Conservation (phyloP, 2,888 invertebrate species). For the Seladonia tumulorum region DNA sequence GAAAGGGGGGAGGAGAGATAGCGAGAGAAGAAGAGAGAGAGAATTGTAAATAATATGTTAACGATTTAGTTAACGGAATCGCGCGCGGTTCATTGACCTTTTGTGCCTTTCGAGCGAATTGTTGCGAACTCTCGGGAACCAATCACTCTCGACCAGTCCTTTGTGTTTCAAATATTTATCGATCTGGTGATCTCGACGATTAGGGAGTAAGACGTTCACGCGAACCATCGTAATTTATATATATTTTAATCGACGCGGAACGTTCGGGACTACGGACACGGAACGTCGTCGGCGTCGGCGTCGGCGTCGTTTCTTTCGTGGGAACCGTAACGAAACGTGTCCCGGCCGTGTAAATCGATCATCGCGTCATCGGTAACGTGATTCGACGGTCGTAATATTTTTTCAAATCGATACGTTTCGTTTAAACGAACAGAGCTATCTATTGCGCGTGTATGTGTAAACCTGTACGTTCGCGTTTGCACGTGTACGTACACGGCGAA, state of each 20-base stretch:
- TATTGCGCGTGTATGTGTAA: background rate
- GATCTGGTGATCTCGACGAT: conserved; percentile 14
- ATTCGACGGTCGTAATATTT: conserved; percentile 13
- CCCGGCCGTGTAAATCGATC: conserved; percentile 1
- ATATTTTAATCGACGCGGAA: conserved; percentile 8
- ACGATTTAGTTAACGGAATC: conserved; percentile 44
- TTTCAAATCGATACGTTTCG: background rate
- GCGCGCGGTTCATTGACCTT: conserved; percentile 50
- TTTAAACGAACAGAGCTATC: background rate
- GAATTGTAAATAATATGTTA: conserved; percentile 43
- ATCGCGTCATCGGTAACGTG: background rate
- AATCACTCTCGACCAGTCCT: conserved; percentile 32
- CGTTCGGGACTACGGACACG: background rate
- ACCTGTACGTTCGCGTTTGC: background rate
- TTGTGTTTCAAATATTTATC: conserved; percentile 24
- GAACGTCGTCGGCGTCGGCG: background rate
- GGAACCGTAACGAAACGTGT: background rate
- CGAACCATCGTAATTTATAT: conserved; percentile 8
- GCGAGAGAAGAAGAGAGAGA: background rate
- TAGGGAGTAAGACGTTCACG: conserved; percentile 19
- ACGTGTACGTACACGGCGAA: background rate
- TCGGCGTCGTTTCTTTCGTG: background rate
- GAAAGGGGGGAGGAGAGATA: background rate
- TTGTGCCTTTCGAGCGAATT: conserved; percentile 53
- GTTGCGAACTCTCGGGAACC: conserved; percentile 53